Evolutionary conservation across 2,113 vertebrate species (phyloP).

Genomic region (Thamnophis sirtalis): DNA sequence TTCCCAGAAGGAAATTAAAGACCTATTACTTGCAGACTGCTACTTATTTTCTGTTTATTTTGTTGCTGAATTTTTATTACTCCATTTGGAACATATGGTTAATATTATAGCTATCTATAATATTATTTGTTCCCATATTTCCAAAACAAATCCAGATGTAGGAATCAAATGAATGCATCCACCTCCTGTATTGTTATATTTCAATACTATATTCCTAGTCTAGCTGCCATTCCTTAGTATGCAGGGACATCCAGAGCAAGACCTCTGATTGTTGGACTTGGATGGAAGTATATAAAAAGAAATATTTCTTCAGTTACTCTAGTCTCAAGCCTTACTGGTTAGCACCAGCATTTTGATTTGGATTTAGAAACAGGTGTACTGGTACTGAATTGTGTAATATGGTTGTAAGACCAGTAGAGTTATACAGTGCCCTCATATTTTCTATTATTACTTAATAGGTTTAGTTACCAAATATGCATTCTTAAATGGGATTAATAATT

Average conservation of each 20-base stretch:
- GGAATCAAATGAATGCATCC: background rate
- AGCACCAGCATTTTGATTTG: background rate
- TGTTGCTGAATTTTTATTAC: background rate
- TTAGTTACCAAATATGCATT: background rate
- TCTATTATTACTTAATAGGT: background rate
- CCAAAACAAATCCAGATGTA: background rate
- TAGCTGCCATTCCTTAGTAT: background rate
- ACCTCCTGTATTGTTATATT: background rate
- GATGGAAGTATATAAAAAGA: background rate
- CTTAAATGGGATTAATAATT: background rate
- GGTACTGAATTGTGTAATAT: background rate
- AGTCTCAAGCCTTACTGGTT: background rate
- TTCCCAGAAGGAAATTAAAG: slow-evolving; percentile 13
- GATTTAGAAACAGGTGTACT: no score
- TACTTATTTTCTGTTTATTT: background rate
- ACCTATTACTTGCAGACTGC: background rate
- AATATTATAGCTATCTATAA: background rate
- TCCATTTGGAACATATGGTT: background rate
- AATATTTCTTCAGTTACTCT: background rate
- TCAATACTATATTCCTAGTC: background rate
- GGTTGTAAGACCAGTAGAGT: background rate
- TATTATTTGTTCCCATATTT: background rate
- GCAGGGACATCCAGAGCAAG: background rate
- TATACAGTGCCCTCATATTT: background rate
- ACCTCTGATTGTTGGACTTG: background rate